Evolutionary conservation across 2,797 vertebrate species (phyloP).

Genomic region (Phoeniculus purpureus): DNA sequence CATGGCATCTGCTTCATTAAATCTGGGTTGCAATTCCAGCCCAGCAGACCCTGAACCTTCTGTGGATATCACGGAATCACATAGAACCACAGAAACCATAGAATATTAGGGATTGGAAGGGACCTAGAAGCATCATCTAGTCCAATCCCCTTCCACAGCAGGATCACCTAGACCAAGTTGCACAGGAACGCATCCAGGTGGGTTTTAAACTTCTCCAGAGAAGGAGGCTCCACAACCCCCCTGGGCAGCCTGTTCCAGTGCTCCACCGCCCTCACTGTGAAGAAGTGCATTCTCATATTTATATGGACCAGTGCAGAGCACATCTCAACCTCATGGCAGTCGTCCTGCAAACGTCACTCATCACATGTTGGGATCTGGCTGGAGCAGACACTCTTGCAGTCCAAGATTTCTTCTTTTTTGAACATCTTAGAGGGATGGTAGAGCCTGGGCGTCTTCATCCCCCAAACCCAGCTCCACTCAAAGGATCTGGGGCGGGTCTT

Average conservation of each 20-base stretch:
- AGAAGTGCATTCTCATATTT: too few species aligned
- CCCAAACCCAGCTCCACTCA: neutral
- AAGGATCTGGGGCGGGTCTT: neutral
- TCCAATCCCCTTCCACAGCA: too few species aligned
- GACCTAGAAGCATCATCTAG: too few species aligned
- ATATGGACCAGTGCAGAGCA: too few species aligned
- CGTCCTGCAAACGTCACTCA: neutral
- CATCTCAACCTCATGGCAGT: fast-evolving
- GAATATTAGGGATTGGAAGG: too few species aligned
- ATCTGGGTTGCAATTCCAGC: neutral
- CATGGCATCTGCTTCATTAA: neutral
- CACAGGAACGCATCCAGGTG: too few species aligned
- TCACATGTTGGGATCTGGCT: neutral
- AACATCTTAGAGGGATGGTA: neutral
- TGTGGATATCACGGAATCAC: neutral
- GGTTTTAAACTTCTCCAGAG: too few species aligned
- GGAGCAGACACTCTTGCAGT: neutral
- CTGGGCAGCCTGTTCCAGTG: too few species aligned
- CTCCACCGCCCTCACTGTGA: too few species aligned
- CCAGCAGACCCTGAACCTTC: neutral
- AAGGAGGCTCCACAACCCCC: too few species aligned
- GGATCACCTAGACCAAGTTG: too few species aligned
- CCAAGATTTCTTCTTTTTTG: neutral
- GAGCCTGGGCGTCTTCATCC: neutral
- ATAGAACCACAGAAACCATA: too few species aligned